These are phyloP conservation scores for Amblyopsis rosae DNA, from an alignment of 2,113 vertebrate genomes.

Conservation along the genomic window DNA sequence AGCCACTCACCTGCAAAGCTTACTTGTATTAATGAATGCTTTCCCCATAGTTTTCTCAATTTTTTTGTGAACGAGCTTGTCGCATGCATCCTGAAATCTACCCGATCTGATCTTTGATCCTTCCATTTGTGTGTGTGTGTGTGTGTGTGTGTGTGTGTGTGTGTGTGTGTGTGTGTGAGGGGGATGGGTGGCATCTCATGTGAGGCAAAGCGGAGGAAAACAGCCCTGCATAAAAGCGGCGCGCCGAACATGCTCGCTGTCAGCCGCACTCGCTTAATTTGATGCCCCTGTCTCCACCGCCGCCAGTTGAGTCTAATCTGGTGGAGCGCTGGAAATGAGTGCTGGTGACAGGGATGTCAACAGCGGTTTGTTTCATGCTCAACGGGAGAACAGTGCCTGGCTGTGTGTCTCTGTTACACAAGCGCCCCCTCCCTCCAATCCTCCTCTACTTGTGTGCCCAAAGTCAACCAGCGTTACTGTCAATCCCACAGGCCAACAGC, in stretches of 20 bases:
- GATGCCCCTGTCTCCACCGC: constrained; percentile 33
- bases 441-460: not conserved
- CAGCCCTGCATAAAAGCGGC: constrained; percentile 63
- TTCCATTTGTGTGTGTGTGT: not conserved
- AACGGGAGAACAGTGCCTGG: constrained; percentile 74
- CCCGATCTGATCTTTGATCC: not conserved
- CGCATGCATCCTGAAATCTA: not conserved
- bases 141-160: not conserved
- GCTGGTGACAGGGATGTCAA: constrained; percentile 79
- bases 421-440: not conserved
- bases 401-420: constrained; percentile 66
- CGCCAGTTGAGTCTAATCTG: constrained; percentile 73
- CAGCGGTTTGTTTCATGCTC: constrained; percentile 76
- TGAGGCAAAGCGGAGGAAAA: constrained; percentile 50
- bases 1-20: too few relatives aligned
- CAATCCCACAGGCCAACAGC: too few relatives aligned
- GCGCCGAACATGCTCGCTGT: constrained; percentile 71
- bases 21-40: too few relatives aligned
- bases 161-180: not conserved
- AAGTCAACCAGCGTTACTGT: too few relatives aligned
- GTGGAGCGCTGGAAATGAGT: constrained; percentile 70
- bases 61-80: too few relatives aligned
- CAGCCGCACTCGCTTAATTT: constrained; percentile 49
- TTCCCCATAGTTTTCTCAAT: too few relatives aligned
- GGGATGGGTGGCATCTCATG: not conserved